Percentiles rank a stretch among this genome's conserved stretches.
Conservation (phyloP, 2,113 vertebrate species). For the Urocynchramus pylzowi region DNA sequence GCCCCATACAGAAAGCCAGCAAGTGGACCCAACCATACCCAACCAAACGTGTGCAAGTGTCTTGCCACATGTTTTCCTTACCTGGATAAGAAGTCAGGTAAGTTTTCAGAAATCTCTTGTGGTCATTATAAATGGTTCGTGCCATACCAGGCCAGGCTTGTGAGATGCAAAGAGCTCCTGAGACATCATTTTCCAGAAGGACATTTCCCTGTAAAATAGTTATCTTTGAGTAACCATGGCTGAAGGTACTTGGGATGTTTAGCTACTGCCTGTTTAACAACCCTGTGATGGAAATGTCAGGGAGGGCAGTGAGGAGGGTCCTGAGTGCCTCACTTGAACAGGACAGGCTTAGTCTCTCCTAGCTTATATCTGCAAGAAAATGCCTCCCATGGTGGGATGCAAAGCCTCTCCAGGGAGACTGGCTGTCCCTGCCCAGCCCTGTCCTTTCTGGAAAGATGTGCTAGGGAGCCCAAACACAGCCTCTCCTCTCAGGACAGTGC, state of each 20-base stretch:
- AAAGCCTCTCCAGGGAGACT: background rate
- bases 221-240: background rate
- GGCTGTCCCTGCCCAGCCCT: background rate
- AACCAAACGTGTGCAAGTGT: background rate
- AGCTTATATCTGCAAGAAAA: background rate
- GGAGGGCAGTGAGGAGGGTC: background rate
- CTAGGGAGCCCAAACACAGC: background rate
- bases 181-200: constrained; percentile 62
- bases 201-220: constrained; percentile 65
- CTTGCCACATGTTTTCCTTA: background rate
- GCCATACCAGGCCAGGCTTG: constrained; percentile 82
- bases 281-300: background rate
- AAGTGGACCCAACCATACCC: background rate
- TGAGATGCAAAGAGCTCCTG: constrained; percentile 81
- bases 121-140: constrained; percentile 77
- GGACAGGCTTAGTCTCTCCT: background rate
- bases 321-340: background rate
- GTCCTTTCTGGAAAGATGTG: background rate
- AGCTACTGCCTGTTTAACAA: background rate
- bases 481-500: background rate
- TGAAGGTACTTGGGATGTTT: background rate
- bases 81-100: constrained; percentile 77
- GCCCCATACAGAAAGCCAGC: background rate
- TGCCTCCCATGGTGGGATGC: background rate
- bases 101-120: constrained; percentile 77